A percentile compares a stretch with the other conserved stretches of the same genome.
Evolutionary conservation across 2,888 invertebrate species (phyloP).

Genomic region (Drosophila gaucha): DNA sequence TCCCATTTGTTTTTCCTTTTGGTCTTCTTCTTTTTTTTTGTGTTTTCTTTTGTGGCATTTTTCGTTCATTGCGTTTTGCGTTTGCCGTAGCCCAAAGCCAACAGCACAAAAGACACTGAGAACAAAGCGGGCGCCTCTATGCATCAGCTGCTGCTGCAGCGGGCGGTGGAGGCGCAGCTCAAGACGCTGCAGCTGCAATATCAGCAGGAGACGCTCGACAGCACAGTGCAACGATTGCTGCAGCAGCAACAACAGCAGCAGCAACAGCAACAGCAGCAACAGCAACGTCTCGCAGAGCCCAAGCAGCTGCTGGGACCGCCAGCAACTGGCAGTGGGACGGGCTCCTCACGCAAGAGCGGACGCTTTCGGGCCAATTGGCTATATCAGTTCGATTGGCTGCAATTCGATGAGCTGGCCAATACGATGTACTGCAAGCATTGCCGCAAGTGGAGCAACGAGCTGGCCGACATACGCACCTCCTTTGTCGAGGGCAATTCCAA

Average conservation of each 20-base stretch:
- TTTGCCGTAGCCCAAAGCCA: conserved; percentile 35
- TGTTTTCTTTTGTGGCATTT: conserved; percentile 47
- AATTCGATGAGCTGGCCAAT: conserved; percentile 88
- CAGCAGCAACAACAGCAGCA: conserved; percentile 84
- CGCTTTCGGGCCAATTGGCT: conserved; percentile 89
- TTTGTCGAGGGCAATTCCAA: conserved; percentile 92
- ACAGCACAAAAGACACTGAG: conserved; percentile 54
- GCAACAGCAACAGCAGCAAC: conserved; percentile 85
- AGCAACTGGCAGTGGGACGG: not conserved
- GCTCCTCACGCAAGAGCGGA: conserved; percentile 86
- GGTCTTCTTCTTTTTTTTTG: conserved; percentile 2
- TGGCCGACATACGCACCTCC: conserved; percentile 90
- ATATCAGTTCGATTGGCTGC: conserved; percentile 89
- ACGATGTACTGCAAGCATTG: conserved; percentile 91
- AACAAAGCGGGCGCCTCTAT: conserved; percentile 33
- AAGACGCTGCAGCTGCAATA: conserved; percentile 78
- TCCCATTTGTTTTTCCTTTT: conserved; percentile 52
- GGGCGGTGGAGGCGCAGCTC: conserved; percentile 77
- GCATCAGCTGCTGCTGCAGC: conserved; percentile 80
- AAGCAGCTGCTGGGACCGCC: conserved; percentile 75
- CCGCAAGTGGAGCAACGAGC: conserved; percentile 89
- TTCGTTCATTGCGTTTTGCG: conserved; percentile 37
- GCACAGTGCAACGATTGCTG: conserved; percentile 67
- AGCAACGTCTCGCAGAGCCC: not conserved
- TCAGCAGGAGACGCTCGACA: conserved; percentile 72